phyloP scores from a whole-genome alignment of 2,113 vertebrate genomes.

The Paraplagusia blochii region DNA sequence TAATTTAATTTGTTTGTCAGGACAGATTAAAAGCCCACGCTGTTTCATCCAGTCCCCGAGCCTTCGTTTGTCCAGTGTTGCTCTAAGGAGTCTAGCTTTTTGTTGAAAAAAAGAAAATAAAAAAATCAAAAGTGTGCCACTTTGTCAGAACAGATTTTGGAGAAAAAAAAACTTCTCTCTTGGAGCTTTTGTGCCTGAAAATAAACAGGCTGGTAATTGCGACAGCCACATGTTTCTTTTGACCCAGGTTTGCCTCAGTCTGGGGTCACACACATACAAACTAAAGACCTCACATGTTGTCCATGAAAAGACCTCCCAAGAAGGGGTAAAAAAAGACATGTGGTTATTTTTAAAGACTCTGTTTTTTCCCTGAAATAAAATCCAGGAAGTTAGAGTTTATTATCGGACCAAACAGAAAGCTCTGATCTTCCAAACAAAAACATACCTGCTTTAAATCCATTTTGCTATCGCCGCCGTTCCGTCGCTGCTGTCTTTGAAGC shows the following conservation, averaged over 20 bases:
- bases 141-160: too few species aligned
- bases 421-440: slow-evolving; percentile 38
- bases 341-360: slow-evolving; percentile 17
- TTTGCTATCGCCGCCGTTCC: slow-evolving; percentile 2
- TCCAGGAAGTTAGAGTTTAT: slow-evolving; percentile 1
- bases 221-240: slow-evolving; percentile 2
- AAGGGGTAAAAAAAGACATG: slow-evolving; percentile 9
- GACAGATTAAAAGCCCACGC: too few species aligned
- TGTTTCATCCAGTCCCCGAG: too few species aligned
- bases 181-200: too few species aligned
- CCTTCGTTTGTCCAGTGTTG: too few species aligned
- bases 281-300: slow-evolving; percentile 27
- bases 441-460: slow-evolving; percentile 22
- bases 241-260: slow-evolving; percentile 23
- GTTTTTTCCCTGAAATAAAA: slow-evolving; percentile 48
- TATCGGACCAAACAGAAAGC: slow-evolving; percentile 14
- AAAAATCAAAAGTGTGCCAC: slow-evolving; percentile 25
- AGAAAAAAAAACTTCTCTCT: too few species aligned
- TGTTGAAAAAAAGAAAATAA: slow-evolving; percentile 33
- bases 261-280: not conserved
- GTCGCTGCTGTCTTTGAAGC: slow-evolving; percentile 14
- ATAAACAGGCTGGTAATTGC: not conserved
- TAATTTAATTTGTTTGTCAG: too few species aligned
- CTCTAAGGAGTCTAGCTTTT: slow-evolving; percentile 4
- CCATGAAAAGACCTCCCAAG: slow-evolving; percentile 49